phyloP scores from a whole-genome alignment of 2,888 invertebrate genomes.

The Uloborus plumipes region DNA sequence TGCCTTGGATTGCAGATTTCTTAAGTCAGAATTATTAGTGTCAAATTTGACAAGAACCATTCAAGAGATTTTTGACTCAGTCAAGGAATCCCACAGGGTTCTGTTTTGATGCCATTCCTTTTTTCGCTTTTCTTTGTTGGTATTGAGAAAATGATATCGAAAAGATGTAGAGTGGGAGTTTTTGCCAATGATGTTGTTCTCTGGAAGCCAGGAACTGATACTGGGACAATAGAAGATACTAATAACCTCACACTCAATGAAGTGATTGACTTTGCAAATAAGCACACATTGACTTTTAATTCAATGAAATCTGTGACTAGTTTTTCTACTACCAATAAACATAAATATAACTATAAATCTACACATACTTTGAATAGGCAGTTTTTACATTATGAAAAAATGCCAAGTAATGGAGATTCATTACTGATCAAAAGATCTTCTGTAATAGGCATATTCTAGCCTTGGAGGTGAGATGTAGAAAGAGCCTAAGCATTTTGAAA shows the following conservation, averaged over 20 bases:
- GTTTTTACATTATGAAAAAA: background rate
- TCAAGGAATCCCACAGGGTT: slow-evolving; percentile 4
- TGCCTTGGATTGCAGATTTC: slow-evolving; percentile 8
- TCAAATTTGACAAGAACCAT: slow-evolving; percentile 17
- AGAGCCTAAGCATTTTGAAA: too few species aligned
- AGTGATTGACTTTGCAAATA: background rate
- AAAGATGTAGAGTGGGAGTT: slow-evolving; percentile 14
- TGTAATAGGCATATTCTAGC: background rate
- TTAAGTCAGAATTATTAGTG: slow-evolving; percentile 9
- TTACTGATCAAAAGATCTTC: background rate
- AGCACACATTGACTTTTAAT: slow-evolving; percentile 6
- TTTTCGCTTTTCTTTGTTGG: slow-evolving; percentile 14
- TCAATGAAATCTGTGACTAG: background rate
- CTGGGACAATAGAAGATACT: background rate
- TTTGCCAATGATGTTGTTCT: slow-evolving; percentile 15
- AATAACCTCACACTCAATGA: slow-evolving; percentile 14
- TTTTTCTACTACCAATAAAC: slow-evolving; percentile 7
- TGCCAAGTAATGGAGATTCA: slow-evolving; percentile 1
- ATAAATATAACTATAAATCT: background rate
- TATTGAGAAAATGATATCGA: slow-evolving; percentile 2
- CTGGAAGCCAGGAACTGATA: background rate
- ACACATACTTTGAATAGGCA: background rate
- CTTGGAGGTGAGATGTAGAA: slow-evolving; percentile 3
- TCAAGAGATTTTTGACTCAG: slow-evolving; percentile 3
- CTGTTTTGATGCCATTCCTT: slow-evolving; percentile 7